Conservation (phyloP, 2,888 invertebrate species). For the Noctua janthina region DNA sequence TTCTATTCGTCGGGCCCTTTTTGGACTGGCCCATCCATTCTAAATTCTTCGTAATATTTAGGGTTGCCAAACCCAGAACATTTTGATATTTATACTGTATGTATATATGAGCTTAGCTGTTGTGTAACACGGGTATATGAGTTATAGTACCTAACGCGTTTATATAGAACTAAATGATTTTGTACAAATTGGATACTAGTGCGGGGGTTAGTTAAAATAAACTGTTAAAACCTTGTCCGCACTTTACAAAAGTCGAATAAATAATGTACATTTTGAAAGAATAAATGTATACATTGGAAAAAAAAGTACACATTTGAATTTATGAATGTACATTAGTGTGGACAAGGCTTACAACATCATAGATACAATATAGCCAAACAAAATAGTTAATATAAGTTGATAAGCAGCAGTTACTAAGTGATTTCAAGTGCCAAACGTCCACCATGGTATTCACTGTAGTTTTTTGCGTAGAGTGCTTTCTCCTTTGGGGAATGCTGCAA, state of each 20-base stretch:
- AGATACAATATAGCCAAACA: slow-evolving; percentile 18
- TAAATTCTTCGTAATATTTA: slow-evolving; percentile 37
- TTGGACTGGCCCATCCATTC: slow-evolving; percentile 2
- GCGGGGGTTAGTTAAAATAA: slow-evolving; percentile 46
- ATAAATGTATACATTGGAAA: neutral
- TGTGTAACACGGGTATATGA: slow-evolving; percentile 71
- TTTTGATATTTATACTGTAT: slow-evolving; percentile 67
- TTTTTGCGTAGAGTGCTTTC: slow-evolving; percentile 1
- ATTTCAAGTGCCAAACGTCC: slow-evolving; percentile 45
- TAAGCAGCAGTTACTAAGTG: slow-evolving; percentile 11
- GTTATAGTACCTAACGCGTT: slow-evolving; percentile 53
- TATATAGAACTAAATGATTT: slow-evolving; percentile 43
- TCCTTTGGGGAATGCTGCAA: neutral
- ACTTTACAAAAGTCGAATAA: neutral
- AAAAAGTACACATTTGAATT: neutral
- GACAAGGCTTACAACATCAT: slow-evolving; percentile 8
- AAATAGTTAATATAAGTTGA: slow-evolving; percentile 16
- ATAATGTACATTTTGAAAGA: neutral
- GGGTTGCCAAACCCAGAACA: slow-evolving; percentile 50
- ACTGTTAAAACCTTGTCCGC: slow-evolving; percentile 9
- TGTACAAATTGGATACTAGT: slow-evolving; percentile 38
- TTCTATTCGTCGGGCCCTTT: neutral
- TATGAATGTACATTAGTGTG: neutral
- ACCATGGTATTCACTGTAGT: slow-evolving; percentile 11
- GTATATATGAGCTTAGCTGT: slow-evolving; percentile 72